These are phyloP conservation scores for Heliocidaris tuberculata DNA, from an alignment of 35 echinoderm and acorn worm species.

Conservation along the genomic window DNA sequence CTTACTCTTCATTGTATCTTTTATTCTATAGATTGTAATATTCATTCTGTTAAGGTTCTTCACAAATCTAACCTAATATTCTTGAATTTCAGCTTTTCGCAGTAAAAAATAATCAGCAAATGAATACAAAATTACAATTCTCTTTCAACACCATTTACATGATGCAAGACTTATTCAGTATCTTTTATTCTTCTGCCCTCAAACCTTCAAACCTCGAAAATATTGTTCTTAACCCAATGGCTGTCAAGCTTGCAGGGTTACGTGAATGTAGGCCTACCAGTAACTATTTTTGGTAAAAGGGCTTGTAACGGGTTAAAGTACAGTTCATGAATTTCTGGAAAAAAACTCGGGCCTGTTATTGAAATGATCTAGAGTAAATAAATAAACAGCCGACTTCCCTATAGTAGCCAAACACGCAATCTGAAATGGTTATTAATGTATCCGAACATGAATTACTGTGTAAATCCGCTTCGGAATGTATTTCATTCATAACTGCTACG, in stretches of 20 bases:
- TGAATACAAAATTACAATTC: not conserved
- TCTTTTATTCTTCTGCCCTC: not conserved
- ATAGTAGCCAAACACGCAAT: not conserved
- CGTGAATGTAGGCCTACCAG: not conserved
- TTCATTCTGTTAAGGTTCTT: too few species aligned
- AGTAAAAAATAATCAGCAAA: too few species aligned
- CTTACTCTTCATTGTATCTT: too few species aligned
- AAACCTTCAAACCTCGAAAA: not conserved
- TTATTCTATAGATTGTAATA: too few species aligned
- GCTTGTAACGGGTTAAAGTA: not conserved
- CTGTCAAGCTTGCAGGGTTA: not conserved
- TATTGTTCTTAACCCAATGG: not conserved
- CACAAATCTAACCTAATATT: too few species aligned
- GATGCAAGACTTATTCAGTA: not conserved
- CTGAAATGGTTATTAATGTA: not conserved
- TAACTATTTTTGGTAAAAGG: not conserved
- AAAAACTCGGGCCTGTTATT: not conserved
- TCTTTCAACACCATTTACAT: not conserved
- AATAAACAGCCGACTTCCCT: not conserved
- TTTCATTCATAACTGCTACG: not conserved
- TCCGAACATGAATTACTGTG: constrained; percentile 1
- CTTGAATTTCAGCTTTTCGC: too few species aligned
- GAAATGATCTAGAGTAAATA: constrained; percentile 3
- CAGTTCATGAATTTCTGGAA: not conserved
- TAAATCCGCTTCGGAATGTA: not conserved